Conservation (phyloP, 2,113 vertebrate species). For the Lepisosteus osseus region DNA sequence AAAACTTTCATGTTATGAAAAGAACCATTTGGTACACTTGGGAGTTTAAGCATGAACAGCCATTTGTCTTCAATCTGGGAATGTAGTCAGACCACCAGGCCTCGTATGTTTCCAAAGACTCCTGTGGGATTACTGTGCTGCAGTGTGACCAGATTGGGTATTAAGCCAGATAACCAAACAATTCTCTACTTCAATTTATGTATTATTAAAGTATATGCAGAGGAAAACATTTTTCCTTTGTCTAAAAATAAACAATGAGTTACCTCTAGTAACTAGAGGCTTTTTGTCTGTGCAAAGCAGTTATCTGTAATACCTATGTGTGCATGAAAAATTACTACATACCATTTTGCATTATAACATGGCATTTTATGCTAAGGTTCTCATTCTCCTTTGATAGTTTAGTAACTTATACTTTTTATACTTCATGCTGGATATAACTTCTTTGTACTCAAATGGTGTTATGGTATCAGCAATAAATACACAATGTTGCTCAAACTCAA, state of each 20-base stretch:
- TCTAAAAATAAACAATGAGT: neutral
- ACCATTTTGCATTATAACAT: neutral
- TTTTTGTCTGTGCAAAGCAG: neutral
- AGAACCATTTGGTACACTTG: conserved; percentile 17
- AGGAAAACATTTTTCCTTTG: neutral
- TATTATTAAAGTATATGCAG: conserved; percentile 25
- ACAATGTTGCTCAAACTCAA: too few relatives aligned
- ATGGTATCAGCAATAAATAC: too few relatives aligned
- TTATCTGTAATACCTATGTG: neutral
- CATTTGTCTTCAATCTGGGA: conserved; percentile 31
- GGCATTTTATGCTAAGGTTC: too few relatives aligned
- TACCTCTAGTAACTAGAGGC: too few relatives aligned
- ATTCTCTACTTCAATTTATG: conserved; percentile 22
- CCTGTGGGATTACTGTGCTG: neutral
- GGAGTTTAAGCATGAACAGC: conserved; percentile 27
- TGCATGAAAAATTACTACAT: neutral
- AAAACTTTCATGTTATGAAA: conserved; percentile 17
- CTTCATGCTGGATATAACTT: too few relatives aligned
- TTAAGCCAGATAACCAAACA: conserved; percentile 21
- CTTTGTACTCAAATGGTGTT: too few relatives aligned
- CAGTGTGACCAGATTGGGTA: conserved; percentile 13
- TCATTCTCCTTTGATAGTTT: neutral
- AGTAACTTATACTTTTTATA: conserved; percentile 3
- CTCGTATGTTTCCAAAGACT: conserved; percentile 9
- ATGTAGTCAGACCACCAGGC: conserved; percentile 18